phyloP scores from a whole-genome alignment of 2,113 vertebrate genomes.

The Melanostigma gelatinosum region DNA sequence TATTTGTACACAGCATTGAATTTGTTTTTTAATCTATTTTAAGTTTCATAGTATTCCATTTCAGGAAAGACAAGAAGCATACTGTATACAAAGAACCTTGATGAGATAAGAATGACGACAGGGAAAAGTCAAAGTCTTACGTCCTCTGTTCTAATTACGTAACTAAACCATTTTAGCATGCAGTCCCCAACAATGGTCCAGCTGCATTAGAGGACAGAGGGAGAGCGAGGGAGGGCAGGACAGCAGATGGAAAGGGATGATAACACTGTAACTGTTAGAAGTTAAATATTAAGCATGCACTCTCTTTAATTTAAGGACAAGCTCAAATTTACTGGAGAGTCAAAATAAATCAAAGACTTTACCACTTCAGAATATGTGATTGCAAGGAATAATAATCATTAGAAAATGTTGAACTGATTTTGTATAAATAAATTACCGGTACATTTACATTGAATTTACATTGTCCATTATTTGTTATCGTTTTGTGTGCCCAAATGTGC shows the following conservation, averaged over 20 bases:
- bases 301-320: no score
- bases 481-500: background rate
- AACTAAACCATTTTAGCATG: slow-evolving; percentile 41
- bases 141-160: slow-evolving; percentile 36
- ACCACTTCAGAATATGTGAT: background rate
- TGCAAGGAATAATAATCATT: background rate
- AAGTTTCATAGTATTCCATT: background rate
- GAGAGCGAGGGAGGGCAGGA: slow-evolving; percentile 4
- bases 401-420: background rate
- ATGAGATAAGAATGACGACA: slow-evolving; percentile 27
- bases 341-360: background rate
- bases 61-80: background rate
- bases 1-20: background rate
- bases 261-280: background rate
- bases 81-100: background rate
- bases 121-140: slow-evolving; percentile 25
- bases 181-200: slow-evolving; percentile 41
- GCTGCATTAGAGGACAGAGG: slow-evolving; percentile 42
- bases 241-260: slow-evolving; percentile 39
- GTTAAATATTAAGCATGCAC: no score
- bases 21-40: background rate
- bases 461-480: background rate
- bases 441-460: background rate
- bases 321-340: background rate
- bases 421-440: background rate